phyloP scores from a whole-genome alignment of 2,888 invertebrate species.

The Craniophora ligustri region DNA sequence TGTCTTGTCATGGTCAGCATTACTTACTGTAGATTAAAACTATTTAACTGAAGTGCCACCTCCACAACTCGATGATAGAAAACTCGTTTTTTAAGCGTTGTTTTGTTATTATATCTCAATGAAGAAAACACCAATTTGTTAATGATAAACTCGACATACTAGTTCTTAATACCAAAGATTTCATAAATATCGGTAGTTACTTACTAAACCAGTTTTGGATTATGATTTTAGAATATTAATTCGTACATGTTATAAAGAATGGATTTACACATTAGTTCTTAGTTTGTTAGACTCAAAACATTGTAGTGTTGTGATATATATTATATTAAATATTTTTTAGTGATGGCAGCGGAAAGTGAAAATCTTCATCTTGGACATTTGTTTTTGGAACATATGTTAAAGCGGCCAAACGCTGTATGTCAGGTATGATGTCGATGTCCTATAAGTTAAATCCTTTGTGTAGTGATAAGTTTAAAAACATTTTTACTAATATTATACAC shows the following conservation, averaged over 20 bases:
- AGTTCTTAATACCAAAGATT: slow-evolving; percentile 15
- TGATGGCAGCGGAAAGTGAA: slow-evolving; percentile 8
- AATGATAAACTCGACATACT: slow-evolving; percentile 21
- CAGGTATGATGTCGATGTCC: too few species aligned
- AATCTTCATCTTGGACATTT: slow-evolving; percentile 64
- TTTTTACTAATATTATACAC: background rate
- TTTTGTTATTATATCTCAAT: background rate
- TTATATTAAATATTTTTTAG: background rate
- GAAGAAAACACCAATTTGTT: background rate
- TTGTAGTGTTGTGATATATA: slow-evolving; percentile 7
- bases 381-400: slow-evolving; percentile 59
- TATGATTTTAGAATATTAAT: slow-evolving; percentile 18
- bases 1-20: too few species aligned
- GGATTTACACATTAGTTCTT: slow-evolving; percentile 23
- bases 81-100: too few species aligned
- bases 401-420: slow-evolving; percentile 59
- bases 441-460: background rate
- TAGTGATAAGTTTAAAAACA: background rate
- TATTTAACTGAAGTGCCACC: too few species aligned
- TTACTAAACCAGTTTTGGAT: slow-evolving; percentile 30
- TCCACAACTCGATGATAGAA: too few species aligned
- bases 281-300: slow-evolving; percentile 8
- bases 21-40: too few species aligned
- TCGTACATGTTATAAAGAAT: background rate
- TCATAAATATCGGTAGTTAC: slow-evolving; percentile 8